Conservation (phyloP, 2,113 vertebrate species). For the Entelurus aequoreus region DNA sequence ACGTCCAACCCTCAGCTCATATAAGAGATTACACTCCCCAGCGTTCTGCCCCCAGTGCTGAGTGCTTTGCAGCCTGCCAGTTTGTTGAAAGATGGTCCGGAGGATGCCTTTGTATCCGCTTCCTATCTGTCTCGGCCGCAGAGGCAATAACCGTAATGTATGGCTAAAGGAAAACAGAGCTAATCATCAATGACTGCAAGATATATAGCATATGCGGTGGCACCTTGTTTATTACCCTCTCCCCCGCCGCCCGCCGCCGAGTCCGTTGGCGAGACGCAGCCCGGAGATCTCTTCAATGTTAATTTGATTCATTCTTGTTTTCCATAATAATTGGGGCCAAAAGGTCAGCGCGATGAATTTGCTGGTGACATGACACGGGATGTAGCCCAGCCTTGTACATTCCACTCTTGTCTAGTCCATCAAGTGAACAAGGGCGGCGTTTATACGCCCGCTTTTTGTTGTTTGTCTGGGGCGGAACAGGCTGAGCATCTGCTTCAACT, state of each 20-base stretch:
- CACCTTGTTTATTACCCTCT: slow-evolving; percentile 70
- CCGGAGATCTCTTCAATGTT: slow-evolving; percentile 61
- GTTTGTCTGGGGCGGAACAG: slow-evolving; percentile 19
- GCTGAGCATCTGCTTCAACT: slow-evolving; percentile 15
- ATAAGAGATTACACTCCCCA: slow-evolving; percentile 60
- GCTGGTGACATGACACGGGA: slow-evolving; percentile 63
- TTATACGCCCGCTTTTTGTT: slow-evolving; percentile 22
- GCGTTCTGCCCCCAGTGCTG: slow-evolving; percentile 44
- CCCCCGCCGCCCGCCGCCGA: slow-evolving; percentile 37
- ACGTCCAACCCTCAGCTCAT: slow-evolving; percentile 33
- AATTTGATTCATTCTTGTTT: slow-evolving; percentile 73
- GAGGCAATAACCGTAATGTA: slow-evolving; percentile 77
- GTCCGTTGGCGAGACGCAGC: slow-evolving; percentile 48
- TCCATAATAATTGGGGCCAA: slow-evolving; percentile 72
- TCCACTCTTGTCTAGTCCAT: slow-evolving; percentile 27
- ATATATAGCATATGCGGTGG: slow-evolving; percentile 72
- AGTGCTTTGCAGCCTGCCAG: slow-evolving; percentile 67
- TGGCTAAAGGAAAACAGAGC: slow-evolving; percentile 72
- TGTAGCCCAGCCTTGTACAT: slow-evolving; percentile 35
- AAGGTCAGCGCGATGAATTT: slow-evolving; percentile 65
- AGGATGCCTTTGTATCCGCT: slow-evolving; percentile 66
- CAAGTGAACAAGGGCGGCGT: slow-evolving; percentile 15
- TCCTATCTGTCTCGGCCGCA: slow-evolving; percentile 65
- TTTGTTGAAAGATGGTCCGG: slow-evolving; percentile 70
- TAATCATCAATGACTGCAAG: slow-evolving; percentile 78